These are phyloP conservation scores for Drosophila sechellia DNA, from an alignment of 1,140 invertebrate species.

Conservation along the genomic window DNA sequence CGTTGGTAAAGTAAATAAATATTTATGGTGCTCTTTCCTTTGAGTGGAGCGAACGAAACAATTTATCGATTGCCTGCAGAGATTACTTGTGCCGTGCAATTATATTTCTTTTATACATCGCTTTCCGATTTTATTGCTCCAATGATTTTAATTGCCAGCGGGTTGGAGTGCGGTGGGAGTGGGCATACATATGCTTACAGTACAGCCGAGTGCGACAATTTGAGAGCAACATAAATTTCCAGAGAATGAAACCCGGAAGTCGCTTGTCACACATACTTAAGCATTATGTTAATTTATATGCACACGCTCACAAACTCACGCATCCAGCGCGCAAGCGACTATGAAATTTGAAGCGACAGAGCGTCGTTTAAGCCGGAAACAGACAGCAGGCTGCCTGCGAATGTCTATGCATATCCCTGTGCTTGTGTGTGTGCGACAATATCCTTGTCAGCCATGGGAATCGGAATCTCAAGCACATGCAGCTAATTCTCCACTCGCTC, in stretches of 20 bases:
- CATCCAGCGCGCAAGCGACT: slow-evolving; percentile 50
- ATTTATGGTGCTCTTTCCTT: slow-evolving; percentile 4
- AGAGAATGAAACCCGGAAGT: slow-evolving; percentile 75
- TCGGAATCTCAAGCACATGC: slow-evolving; percentile 70
- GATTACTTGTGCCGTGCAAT: slow-evolving; percentile 49
- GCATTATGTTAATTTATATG: slow-evolving; percentile 83
- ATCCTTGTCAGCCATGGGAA: slow-evolving; percentile 60
- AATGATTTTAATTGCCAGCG: slow-evolving; percentile 66
- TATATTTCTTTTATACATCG: slow-evolving; percentile 36
- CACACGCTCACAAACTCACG: slow-evolving; percentile 18
- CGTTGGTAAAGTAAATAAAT: slow-evolving; percentile 23
- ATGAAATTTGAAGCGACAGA: slow-evolving; percentile 80
- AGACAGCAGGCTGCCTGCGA: slow-evolving; percentile 53
- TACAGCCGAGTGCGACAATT: slow-evolving; percentile 60
- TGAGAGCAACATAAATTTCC: slow-evolving; percentile 76
- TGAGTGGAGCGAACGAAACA: neutral
- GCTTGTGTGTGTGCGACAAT: neutral
- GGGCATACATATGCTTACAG: neutral
- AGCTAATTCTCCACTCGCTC: slow-evolving; percentile 60
- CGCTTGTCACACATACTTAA: slow-evolving; percentile 81
- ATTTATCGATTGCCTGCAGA: slow-evolving; percentile 54
- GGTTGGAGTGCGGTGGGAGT: neutral
- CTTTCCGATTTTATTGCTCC: slow-evolving; percentile 60
- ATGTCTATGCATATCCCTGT: slow-evolving; percentile 47
- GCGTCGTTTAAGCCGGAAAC: slow-evolving; percentile 76